Percentiles rank a stretch among this genome's conserved stretches.
Evolutionary conservation across 2,888 invertebrate species (phyloP).

Genomic region (Drosophila koepferae): DNA sequence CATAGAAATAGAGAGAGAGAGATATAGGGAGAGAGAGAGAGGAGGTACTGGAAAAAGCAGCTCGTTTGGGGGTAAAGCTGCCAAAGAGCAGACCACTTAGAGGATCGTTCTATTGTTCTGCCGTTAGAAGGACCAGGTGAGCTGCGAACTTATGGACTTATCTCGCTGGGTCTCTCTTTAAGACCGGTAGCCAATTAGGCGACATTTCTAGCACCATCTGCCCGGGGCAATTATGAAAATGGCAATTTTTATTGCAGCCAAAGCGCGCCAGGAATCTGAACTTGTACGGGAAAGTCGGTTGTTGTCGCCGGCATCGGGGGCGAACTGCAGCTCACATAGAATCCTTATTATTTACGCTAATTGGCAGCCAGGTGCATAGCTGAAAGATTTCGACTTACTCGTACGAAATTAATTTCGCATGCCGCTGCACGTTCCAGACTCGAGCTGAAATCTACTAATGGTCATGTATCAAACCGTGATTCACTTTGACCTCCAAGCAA

Average conservation of each 20-base stretch:
- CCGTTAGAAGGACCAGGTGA: slow-evolving; percentile 46
- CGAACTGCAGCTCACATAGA: slow-evolving; percentile 42
- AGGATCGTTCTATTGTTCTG: slow-evolving; percentile 73
- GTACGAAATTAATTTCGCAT: slow-evolving; percentile 77
- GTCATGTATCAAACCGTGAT: slow-evolving; percentile 77
- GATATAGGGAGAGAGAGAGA: background rate
- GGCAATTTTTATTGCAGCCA: slow-evolving; percentile 79
- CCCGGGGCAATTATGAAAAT: slow-evolving; percentile 77
- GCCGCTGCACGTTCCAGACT: slow-evolving; percentile 74
- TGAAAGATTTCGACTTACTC: slow-evolving; percentile 49
- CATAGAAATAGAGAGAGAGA: slow-evolving; percentile 18
- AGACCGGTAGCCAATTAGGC: slow-evolving; percentile 73
- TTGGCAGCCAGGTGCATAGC: slow-evolving; percentile 81
- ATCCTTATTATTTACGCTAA: slow-evolving; percentile 82
- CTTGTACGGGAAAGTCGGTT: slow-evolving; percentile 2
- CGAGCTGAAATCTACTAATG: slow-evolving; percentile 65
- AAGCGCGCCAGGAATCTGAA: slow-evolving; percentile 59
- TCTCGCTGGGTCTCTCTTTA: slow-evolving; percentile 55
- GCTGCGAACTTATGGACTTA: slow-evolving; percentile 48
- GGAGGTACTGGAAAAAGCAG: background rate
- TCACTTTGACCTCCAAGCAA: slow-evolving; percentile 77
- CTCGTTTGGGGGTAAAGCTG: slow-evolving; percentile 34
- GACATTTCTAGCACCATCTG: slow-evolving; percentile 81
- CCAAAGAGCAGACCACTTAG: slow-evolving; percentile 16
- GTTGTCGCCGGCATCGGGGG: background rate